Percentiles rank a stretch among this genome's conserved stretches.
These are phyloP conservation scores for Dromaius novaehollandiae DNA, from an alignment of 2,113 vertebrate genomes.

Conservation along the genomic window DNA sequence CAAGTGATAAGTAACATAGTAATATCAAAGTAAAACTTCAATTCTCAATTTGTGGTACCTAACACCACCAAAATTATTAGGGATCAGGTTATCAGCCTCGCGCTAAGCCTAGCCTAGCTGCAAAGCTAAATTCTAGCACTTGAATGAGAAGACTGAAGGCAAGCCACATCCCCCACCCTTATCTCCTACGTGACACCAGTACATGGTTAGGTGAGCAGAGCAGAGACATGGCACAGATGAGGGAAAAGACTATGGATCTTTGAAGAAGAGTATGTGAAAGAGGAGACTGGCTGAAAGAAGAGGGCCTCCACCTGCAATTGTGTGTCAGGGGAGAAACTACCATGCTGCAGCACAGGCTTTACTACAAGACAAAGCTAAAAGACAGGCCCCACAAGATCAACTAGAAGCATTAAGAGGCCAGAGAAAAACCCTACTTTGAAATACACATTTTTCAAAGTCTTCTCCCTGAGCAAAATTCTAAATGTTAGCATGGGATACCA, in stretches of 20 bases:
- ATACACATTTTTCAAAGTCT: not conserved
- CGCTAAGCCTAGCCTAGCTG: not conserved
- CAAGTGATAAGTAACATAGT: not conserved
- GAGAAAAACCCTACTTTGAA: not conserved
- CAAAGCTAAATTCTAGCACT: not conserved
- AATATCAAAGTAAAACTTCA: not conserved
- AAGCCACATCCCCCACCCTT: not conserved
- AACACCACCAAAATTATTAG: not conserved
- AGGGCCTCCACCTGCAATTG: not conserved
- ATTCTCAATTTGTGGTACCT: not conserved
- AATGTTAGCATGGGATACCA: not conserved
- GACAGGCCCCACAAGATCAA: not conserved
- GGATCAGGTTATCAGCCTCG: not conserved
- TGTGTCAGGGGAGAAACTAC: not conserved
- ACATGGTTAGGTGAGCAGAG: not conserved
- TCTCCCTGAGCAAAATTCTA: not conserved
- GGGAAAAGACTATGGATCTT: not conserved
- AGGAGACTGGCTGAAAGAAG: not conserved
- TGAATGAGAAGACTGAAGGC: fast-evolving
- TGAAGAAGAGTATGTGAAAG: not conserved
- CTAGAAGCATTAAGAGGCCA: not conserved
- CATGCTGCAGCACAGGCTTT: not conserved
- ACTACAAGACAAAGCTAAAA: not conserved
- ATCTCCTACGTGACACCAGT: not conserved
- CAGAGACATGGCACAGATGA: not conserved